phyloP scores from a whole-genome alignment of 2,888 invertebrate species.

The Eledona agricola region DNA sequence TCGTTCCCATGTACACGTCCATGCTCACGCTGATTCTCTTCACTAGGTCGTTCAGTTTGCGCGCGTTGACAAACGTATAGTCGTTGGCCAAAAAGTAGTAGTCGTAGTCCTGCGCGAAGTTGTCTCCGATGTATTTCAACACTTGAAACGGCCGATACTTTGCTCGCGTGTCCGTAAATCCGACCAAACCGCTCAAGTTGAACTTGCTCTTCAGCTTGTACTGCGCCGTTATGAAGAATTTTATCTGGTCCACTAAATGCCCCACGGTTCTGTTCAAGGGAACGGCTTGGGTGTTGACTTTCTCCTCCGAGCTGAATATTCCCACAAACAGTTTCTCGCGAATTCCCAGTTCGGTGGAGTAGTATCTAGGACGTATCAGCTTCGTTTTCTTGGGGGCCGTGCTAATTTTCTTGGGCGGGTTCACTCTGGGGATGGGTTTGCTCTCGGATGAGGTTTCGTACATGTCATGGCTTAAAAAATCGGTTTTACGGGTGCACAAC shows the following conservation, averaged over 20 bases:
- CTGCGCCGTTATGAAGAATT: constrained; percentile 65
- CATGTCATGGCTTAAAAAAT: constrained; percentile 1
- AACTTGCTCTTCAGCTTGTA: constrained; percentile 58
- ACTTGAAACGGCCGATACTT: constrained; percentile 86
- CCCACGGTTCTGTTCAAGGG: constrained; percentile 91
- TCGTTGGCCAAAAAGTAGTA: constrained; percentile 92
- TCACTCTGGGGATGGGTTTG: constrained; percentile 41
- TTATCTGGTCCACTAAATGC: constrained; percentile 81
- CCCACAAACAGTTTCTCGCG: constrained; percentile 88
- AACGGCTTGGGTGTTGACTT: constrained; percentile 75
- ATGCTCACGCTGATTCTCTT: constrained; percentile 83
- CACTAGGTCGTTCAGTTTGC: constrained; percentile 76
- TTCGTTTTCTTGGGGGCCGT: constrained; percentile 57
- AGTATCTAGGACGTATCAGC: constrained; percentile 87
- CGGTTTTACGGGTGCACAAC: constrained; percentile 32
- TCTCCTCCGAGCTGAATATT: constrained; percentile 80
- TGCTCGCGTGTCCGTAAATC: constrained; percentile 82
- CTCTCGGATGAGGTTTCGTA: constrained; percentile 39
- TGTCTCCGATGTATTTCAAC: constrained; percentile 88
- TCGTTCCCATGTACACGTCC: constrained; percentile 84
- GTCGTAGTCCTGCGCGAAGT: constrained; percentile 89
- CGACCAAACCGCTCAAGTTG: constrained; percentile 71
- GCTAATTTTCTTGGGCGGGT: constrained; percentile 43
- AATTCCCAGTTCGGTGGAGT: constrained; percentile 94
- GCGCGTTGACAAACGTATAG: constrained; percentile 83